Conservation (phyloP, 2,797 vertebrate species). For the Vireo griseus region DNA sequence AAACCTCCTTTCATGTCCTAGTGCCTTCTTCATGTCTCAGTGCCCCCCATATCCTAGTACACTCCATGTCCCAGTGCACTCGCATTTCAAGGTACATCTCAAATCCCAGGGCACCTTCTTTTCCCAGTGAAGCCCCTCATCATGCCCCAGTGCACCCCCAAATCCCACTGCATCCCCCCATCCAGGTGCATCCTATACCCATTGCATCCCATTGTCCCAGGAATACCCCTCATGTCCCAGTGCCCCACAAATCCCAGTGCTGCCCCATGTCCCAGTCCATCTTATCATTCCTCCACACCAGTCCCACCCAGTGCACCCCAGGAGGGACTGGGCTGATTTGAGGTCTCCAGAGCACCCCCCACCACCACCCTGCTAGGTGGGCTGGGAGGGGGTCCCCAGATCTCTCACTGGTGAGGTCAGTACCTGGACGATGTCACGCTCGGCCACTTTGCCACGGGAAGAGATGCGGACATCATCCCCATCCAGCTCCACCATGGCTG, state of each 20-base stretch:
- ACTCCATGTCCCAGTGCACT: neutral
- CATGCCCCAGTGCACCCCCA: neutral
- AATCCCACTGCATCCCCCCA: neutral
- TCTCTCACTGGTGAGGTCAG: neutral
- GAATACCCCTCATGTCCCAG: neutral
- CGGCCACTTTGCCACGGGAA: conserved; percentile 89
- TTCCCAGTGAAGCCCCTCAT: neutral
- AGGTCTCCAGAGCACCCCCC: neutral
- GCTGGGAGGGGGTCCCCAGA: neutral
- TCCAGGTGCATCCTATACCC: neutral
- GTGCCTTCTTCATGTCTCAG: neutral
- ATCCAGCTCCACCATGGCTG: conserved; percentile 96
- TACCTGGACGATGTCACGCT: conserved; percentile 96
- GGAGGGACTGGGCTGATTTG: neutral
- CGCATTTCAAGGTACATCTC: neutral
- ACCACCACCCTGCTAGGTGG: neutral
- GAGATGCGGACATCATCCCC: conserved; percentile 93
- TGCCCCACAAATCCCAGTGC: neutral
- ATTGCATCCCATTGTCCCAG: neutral
- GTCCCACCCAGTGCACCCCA: neutral
- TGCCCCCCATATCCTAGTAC: neutral
- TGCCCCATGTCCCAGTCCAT: neutral
- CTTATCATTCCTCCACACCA: neutral
- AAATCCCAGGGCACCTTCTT: neutral
- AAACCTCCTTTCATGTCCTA: neutral